Base-by-base conservation (phyloP, 1,140 invertebrate species). In the Magallana ariakensis region DNA sequence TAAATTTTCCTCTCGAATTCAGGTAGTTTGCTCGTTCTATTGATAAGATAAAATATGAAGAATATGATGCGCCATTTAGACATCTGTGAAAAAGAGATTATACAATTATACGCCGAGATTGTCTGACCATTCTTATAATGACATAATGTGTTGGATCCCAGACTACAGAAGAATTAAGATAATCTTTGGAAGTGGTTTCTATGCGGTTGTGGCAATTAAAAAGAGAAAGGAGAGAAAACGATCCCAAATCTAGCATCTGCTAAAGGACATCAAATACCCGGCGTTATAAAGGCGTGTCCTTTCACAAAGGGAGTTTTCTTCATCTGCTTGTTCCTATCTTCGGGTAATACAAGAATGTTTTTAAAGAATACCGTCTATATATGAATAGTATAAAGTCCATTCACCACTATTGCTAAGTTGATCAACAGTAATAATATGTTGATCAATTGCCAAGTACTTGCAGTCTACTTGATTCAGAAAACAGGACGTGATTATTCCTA, bases 41-140 rank as follows among this genome's bases (percentile, higher is more conserved):
- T 75, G 66, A 75, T 26, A 26, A 75, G 66, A 75, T 75, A 75
- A 26, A 75, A 46, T 46, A 26, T 26, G 19, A 4, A 75, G 19
- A 75, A 75, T 75, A 26, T 13, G 66, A 75, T 75, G 66, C 66
- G 66, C 22, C 66, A 33, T 75, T 75, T 75, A 75, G 66, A 75
- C 66, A 75, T 75, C 66, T 75, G 66, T 75, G 13, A 26, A 75
- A 75, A 26, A 13, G 66, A 75, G 13, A 75, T 75, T 75, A 75
- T 26, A 26, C 22, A 10, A 75, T 75, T 75, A 75, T 22, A 26
- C 13, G 22, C 19, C 6, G 1, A 9, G 66, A 22, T 75, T 75
- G 11, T 75, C 10, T 75, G 66, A 75, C 33, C 33, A 26, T 26
- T 26, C 22, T 19, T 26, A 26, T 75, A 75, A 75, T 75, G 22